Evolutionary conservation across 64 coral and sea anemone genomes (phyloP).

Genomic region (Orbicella faveolata): DNA sequence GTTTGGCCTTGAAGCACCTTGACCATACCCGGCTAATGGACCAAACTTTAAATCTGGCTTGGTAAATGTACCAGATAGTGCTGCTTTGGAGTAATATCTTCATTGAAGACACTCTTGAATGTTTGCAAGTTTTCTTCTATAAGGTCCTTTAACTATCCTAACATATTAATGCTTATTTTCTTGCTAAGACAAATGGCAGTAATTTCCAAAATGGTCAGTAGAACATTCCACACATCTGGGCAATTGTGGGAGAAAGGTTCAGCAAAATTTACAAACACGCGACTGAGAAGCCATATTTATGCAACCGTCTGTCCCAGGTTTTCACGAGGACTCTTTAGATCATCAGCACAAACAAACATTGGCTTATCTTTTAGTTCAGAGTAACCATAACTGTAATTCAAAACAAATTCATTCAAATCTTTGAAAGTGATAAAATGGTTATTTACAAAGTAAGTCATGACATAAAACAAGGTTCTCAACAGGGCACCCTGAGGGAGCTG

Average conservation of each 20-base stretch:
- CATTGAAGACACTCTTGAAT: too few relatives aligned
- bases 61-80: too few relatives aligned
- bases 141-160: too few relatives aligned
- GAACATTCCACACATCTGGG: neutral
- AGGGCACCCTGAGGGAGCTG: conserved; percentile 36
- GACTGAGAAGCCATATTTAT: conserved; percentile 19
- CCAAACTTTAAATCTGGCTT: too few relatives aligned
- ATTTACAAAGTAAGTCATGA: neutral
- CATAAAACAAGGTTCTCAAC: neutral
- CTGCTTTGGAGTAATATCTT: too few relatives aligned
- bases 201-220: neutral
- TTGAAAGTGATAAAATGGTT: neutral
- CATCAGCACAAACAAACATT: neutral
- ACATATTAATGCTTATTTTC: too few relatives aligned
- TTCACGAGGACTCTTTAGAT: neutral
- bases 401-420: neutral
- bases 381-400: neutral
- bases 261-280: too few relatives aligned
- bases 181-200: neutral
- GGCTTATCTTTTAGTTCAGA: neutral
- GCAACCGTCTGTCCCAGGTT: conserved; percentile 1
- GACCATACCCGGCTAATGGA: neutral
- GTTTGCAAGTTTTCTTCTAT: too few relatives aligned
- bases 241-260: neutral
- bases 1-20: neutral